A percentile compares a stretch with the other conserved stretches of the same genome.
Evolutionary conservation across 2,113 vertebrate genomes (phyloP).

Genomic region (Saimiri boliviensis): DNA sequence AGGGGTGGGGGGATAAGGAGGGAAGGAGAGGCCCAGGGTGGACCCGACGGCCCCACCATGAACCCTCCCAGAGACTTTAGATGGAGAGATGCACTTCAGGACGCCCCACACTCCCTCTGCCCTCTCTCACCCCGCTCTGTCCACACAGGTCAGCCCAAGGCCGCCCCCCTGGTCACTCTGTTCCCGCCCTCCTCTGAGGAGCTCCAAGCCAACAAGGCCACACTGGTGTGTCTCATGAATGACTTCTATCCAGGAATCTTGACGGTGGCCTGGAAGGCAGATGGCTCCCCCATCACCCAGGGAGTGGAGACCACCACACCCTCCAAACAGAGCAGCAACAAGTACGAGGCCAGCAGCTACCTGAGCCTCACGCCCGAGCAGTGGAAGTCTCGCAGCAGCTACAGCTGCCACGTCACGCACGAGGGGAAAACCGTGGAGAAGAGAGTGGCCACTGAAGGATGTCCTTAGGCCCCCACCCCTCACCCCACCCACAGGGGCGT

Average conservation of each 20-base stretch:
- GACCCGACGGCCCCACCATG: rapidly evolving
- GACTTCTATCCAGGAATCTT: conserved; percentile 58
- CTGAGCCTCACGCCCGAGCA: not conserved
- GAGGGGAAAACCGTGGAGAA: conserved; percentile 31
- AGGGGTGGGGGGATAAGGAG: not conserved
- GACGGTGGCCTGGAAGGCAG: conserved; percentile 58
- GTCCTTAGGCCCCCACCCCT: not conserved
- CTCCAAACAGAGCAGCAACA: not conserved
- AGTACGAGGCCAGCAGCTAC: not conserved
- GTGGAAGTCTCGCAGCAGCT: rapidly evolving
- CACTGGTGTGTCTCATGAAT: not conserved
- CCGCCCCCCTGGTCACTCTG: rapidly evolving
- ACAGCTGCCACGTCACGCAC: conserved; percentile 70
- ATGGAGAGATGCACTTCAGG: too few relatives aligned
- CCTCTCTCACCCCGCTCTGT: not conserved
- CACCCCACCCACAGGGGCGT: not conserved
- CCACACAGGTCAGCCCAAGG: not conserved
- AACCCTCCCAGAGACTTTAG: not conserved
- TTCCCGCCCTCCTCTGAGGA: conserved; percentile 9
- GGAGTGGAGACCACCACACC: not conserved
- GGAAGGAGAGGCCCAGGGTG: not conserved
- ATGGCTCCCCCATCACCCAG: not conserved
- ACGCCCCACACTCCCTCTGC: too few relatives aligned
- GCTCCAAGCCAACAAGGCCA: not conserved
- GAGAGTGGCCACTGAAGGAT: not conserved